Evolutionary conservation across 2,797 vertebrate species (phyloP).

Genomic region (Ptychobarbus kaznakovi): DNA sequence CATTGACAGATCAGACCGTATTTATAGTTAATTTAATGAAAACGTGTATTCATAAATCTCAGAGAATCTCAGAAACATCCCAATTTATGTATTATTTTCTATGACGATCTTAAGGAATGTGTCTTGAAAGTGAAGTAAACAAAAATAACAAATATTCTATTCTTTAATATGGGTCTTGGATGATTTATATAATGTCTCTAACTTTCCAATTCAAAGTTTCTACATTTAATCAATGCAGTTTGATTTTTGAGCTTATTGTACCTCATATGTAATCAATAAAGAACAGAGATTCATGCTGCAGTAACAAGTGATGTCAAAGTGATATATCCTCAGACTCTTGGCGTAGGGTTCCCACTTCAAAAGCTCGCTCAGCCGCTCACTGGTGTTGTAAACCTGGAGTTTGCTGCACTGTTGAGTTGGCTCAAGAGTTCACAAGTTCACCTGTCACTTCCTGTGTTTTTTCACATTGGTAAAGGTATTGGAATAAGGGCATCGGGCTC

Average conservation of each 20-base stretch:
- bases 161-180: background rate
- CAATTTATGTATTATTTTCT: background rate
- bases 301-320: slow-evolving; percentile 17
- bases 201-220: no score
- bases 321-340: slow-evolving; percentile 16
- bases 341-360: background rate
- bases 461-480: slow-evolving; percentile 4
- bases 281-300: background rate
- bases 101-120: background rate
- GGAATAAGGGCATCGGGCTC: background rate
- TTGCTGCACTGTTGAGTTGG: background rate
- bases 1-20: background rate
- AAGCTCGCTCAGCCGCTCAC: background rate
- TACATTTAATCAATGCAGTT: background rate
- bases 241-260: background rate
- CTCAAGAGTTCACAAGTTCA: slow-evolving; percentile 1
- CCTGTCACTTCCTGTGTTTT: slow-evolving; percentile 14
- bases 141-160: background rate
- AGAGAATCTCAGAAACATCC: background rate
- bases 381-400: background rate
- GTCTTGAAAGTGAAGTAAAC: slow-evolving; percentile 5
- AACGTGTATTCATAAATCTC: background rate
- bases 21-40: background rate
- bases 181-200: no score
- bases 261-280: background rate